Evolutionary conservation across 2,113 vertebrate species (phyloP).

Genomic region (Antigone vipio): DNA sequence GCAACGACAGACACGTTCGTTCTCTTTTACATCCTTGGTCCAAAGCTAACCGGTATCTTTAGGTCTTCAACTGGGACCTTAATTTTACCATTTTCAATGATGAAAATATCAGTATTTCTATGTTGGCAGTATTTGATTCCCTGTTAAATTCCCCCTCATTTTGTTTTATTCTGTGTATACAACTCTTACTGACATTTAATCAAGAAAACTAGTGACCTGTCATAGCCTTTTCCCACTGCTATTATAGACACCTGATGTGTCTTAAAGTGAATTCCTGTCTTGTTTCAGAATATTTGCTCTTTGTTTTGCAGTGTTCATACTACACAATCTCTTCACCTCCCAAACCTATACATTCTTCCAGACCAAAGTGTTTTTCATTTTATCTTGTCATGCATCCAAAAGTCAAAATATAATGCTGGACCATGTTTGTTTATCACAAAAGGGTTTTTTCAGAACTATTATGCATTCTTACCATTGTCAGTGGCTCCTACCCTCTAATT

Average conservation of each 20-base stretch:
- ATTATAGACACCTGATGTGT: neutral
- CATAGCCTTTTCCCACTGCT: neutral
- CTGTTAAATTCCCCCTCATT: neutral
- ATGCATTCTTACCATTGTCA: neutral
- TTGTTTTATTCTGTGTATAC: neutral
- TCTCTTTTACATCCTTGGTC: neutral
- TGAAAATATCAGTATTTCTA: neutral
- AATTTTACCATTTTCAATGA: neutral
- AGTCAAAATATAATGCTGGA: neutral
- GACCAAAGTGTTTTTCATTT: neutral
- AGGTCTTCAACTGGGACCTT: neutral
- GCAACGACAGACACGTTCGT: neutral
- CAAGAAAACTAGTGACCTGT: neutral
- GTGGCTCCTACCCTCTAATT: neutral
- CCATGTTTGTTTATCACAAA: neutral
- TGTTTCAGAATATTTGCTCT: neutral
- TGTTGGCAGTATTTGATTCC: neutral
- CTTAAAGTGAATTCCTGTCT: neutral
- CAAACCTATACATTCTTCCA: neutral
- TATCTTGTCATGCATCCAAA: neutral
- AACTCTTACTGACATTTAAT: neutral
- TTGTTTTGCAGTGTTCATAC: neutral
- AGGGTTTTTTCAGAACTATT: neutral
- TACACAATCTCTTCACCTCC: neutral
- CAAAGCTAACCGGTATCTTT: neutral